Conservation (phyloP, 2,888 invertebrate species). For the Netelia virgata region DNA sequence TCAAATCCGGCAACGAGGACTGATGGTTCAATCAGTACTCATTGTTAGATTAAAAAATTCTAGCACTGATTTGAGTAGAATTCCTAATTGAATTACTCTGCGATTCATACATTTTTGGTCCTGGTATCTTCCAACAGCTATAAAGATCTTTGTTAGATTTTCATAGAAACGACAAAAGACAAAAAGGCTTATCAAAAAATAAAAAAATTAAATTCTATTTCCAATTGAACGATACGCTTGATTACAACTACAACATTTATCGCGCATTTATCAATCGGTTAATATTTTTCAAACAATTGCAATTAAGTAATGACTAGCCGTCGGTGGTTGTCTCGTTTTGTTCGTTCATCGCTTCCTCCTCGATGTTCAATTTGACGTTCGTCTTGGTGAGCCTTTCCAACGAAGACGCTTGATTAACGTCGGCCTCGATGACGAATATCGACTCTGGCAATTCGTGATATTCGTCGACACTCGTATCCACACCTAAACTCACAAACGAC, state of each 20-base stretch:
- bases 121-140: conserved; percentile 17
- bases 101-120: neutral
- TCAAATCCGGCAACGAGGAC: neutral
- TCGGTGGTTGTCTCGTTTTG: conserved; percentile 14
- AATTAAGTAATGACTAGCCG: conserved; percentile 62
- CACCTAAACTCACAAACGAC: conserved; percentile 66
- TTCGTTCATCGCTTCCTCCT: conserved; percentile 33
- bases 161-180: neutral
- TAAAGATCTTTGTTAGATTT: neutral
- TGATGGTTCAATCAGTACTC: neutral
- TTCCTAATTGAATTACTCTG: too few relatives aligned
- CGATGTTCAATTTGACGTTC: conserved; percentile 11
- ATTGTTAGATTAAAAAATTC: neutral
- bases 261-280: neutral
- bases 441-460: conserved; percentile 71
- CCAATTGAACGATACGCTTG: neutral
- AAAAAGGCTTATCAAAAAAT: neutral
- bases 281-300: conserved; percentile 11
- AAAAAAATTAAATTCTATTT: neutral
- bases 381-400: conserved; percentile 31
- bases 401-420: conserved; percentile 73
- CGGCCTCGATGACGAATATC: conserved; percentile 78
- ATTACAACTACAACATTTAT: neutral
- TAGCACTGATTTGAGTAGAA: neutral
- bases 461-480: conserved; percentile 62